phyloP scores from a whole-genome alignment of 2,888 invertebrate species.

The Apotomis betuletana region DNA sequence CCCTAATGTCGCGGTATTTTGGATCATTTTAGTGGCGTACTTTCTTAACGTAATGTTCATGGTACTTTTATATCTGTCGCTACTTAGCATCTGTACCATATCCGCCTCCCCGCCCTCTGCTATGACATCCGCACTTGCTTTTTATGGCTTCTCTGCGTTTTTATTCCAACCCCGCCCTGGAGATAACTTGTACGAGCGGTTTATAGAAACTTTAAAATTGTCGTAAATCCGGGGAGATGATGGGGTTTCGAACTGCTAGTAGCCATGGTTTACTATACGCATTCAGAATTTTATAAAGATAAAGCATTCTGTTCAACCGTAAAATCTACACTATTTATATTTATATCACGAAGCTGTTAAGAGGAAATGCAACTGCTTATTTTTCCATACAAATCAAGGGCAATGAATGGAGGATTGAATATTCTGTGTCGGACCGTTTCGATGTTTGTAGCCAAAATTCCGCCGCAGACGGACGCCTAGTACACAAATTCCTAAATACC shows the following conservation, averaged over 20 bases:
- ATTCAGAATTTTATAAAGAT: too few relatives aligned
- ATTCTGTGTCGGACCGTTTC: too few relatives aligned
- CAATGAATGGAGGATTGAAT: too few relatives aligned
- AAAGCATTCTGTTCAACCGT: too few relatives aligned
- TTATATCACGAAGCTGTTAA: too few relatives aligned
- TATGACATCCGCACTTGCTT: slow-evolving; percentile 64
- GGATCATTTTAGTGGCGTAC: slow-evolving; percentile 46
- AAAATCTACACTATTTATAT: too few relatives aligned
- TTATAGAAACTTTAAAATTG: slow-evolving; percentile 31
- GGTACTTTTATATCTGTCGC: slow-evolving; percentile 54
- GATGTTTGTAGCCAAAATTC: too few relatives aligned
- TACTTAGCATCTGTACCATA: slow-evolving; percentile 54
- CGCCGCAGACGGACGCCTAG: too few relatives aligned
- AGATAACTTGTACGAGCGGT: slow-evolving; percentile 44
- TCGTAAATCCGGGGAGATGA: not conserved
- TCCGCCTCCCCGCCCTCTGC: slow-evolving; percentile 47
- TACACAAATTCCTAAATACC: too few relatives aligned
- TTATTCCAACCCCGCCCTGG: slow-evolving; percentile 55
- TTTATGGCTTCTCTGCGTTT: slow-evolving; percentile 62
- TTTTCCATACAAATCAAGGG: too few relatives aligned
- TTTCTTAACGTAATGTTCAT: slow-evolving; percentile 50
- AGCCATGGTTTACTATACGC: not conserved
- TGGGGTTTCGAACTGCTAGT: not conserved
- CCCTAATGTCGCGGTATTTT: slow-evolving; percentile 41
- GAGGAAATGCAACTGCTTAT: too few relatives aligned